These are phyloP conservation scores for Eriocheir sinensis DNA, from an alignment of 1,140 invertebrate species.

Conservation along the genomic window DNA sequence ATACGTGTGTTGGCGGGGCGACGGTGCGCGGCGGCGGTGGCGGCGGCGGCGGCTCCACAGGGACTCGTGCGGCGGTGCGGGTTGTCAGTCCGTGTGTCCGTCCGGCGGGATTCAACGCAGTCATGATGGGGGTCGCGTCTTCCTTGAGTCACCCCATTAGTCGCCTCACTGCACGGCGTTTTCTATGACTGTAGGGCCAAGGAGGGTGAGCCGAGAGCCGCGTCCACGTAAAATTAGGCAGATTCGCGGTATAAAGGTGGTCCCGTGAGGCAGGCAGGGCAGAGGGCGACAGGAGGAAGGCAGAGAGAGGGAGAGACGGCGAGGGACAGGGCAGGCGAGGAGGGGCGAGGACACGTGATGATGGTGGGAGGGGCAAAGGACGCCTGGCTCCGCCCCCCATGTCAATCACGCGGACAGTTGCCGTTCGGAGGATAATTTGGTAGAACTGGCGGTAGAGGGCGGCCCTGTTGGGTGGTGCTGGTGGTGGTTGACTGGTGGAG, in stretches of 20 bases:
- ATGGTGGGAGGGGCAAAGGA: constrained; percentile 55
- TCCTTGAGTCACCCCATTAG: constrained; percentile 12
- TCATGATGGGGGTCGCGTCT: not conserved
- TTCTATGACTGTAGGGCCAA: not conserved
- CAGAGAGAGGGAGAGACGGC: not conserved
- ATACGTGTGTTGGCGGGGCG: constrained; percentile 29
- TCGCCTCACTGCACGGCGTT: not conserved
- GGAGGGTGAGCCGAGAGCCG: not conserved
- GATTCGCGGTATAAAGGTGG: not conserved
- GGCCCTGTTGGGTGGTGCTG: constrained; percentile 40
- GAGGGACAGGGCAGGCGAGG: not conserved
- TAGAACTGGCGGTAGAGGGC: constrained; percentile 63
- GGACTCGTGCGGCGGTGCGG: not conserved
- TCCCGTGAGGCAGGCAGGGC: not conserved
- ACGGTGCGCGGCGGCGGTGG: not conserved
- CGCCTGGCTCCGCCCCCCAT: constrained; percentile 66
- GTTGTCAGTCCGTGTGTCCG: too few species aligned
- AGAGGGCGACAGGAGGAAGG: not conserved
- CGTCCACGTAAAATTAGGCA: not conserved
- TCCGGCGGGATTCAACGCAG: not conserved
- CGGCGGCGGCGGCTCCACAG: not conserved
- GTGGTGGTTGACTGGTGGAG: constrained; percentile 14
- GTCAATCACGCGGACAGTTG: constrained; percentile 71
- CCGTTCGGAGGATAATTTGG: constrained; percentile 65
- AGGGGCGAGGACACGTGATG: constrained; percentile 61